Base-by-base conservation (phyloP, 2,113 vertebrate genomes). In the Aptenodytes forsteri region DNA sequence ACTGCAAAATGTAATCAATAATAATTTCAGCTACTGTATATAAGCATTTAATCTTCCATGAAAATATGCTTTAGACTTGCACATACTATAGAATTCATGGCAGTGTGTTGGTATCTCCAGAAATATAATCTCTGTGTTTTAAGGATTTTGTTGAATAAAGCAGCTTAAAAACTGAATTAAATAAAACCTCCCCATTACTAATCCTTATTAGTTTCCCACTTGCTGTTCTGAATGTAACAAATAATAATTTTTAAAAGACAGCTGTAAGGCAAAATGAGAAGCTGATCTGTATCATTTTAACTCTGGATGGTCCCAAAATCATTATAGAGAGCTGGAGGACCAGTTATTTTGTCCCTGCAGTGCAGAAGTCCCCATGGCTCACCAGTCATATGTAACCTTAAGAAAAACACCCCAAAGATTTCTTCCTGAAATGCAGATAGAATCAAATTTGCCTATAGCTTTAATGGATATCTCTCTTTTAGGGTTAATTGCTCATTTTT, bases 201-300 rank as follows among this genome's bases (percentile, higher is more conserved):
- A 98, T 97, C 97, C 94, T 97, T 97, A 97, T 97, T 96, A 97
- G 86, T 93, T 97, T 89, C 92, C 92, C 84, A 87, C 95, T 97
- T 96, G 96, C 97, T 98, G 97, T 83, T 97, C 52, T 87, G 69
- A 83, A 95, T 89, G 56, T 58, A 96, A 44, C 61, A 96, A 96
- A 95, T 83, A 94, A 93, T 50, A 91, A 95, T 92, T 90, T 83
- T 6, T 7, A 92, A 96, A 87, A 93, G 67, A 93, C 80, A 95
- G 71, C 79, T 95, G 81, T 62, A 54, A 95, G 83, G 67, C 62
- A 96, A 89, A 92, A 92, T 44, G 80, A 93, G 83, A 88, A 82
- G 65, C 61, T 75, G 76, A 64, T 91, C 52, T 73, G 16, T 80
- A 56, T 32, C 42, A 66, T 62, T 89, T 79, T 81, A 89, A 47